These are phyloP conservation scores for Cheirogaleus medius DNA, from an alignment of 2,113 vertebrate species.

Conservation along the genomic window DNA sequence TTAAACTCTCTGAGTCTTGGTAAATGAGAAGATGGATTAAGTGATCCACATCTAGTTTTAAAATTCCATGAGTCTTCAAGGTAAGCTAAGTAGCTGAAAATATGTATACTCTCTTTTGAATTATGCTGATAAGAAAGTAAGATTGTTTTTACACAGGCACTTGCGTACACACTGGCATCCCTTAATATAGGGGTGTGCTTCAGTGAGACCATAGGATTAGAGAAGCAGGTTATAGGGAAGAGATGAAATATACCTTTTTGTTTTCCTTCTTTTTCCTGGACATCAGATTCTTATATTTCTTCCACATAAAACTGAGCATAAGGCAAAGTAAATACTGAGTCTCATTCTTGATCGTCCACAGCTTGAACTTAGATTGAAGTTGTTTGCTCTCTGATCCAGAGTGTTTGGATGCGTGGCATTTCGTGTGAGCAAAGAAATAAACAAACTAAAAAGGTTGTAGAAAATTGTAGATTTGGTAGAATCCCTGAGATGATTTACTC, in stretches of 20 bases:
- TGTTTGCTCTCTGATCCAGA: constrained; percentile 58
- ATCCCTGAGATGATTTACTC: constrained; percentile 73
- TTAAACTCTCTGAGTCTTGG: not conserved
- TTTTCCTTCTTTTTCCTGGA: not conserved
- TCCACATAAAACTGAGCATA: constrained; percentile 31
- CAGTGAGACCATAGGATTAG: not conserved
- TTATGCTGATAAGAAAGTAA: constrained; percentile 8
- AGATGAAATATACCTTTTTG: constrained; percentile 2
- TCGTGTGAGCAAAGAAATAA: constrained; percentile 76
- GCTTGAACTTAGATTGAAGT: constrained; percentile 66
- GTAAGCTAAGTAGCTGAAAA: constrained; percentile 25
- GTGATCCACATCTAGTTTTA: not conserved
- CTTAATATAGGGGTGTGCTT: not conserved
- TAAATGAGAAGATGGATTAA: not conserved
- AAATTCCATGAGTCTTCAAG: not conserved
- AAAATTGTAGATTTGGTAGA: constrained; percentile 68
- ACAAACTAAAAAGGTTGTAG: constrained; percentile 66
- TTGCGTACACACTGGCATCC: too few relatives aligned
- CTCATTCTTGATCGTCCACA: constrained; percentile 67
- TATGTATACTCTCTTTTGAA: not conserved
- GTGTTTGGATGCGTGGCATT: constrained; percentile 68
- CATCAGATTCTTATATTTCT: constrained; percentile 30
- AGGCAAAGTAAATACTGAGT: constrained; percentile 48
- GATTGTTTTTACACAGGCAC: not conserved
- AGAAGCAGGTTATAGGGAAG: not conserved